These are phyloP conservation scores for Aythya baeri DNA, from an alignment of 2,113 vertebrate genomes.

Conservation along the genomic window DNA sequence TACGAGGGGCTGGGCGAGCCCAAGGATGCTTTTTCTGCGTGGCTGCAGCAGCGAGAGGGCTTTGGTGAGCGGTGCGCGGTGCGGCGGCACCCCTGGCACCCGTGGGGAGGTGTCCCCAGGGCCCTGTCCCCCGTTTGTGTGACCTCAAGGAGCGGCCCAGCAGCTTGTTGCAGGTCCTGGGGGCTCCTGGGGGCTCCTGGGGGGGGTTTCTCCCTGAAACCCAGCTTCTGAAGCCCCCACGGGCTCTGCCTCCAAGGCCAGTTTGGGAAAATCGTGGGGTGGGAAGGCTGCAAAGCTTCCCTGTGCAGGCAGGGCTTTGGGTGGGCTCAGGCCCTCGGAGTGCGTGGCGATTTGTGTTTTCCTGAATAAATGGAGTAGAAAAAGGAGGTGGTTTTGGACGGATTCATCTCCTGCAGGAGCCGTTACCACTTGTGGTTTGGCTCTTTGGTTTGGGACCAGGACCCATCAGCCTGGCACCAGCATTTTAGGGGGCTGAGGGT, in stretches of 20 bases:
- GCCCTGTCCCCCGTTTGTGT: background rate
- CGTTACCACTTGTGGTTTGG: background rate
- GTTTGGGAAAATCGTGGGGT: background rate
- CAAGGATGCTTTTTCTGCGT: background rate
- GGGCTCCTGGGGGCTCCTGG: too few relatives aligned
- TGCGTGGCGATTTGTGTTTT: background rate
- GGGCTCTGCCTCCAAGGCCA: background rate
- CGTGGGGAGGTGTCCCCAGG: background rate
- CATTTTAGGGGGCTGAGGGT: rapidly evolving
- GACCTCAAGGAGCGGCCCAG: rapidly evolving
- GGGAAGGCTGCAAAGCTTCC: too few relatives aligned
- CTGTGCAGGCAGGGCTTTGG: background rate
- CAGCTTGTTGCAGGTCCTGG: background rate
- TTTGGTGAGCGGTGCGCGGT: rapidly evolving
- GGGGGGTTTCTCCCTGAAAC: too few relatives aligned
- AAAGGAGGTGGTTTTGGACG: background rate
- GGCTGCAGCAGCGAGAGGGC: too few relatives aligned
- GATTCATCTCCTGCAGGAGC: background rate
- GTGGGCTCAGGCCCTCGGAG: background rate
- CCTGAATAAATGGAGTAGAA: background rate
- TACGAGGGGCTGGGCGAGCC: background rate
- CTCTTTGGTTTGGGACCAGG: background rate
- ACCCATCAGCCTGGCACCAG: background rate
- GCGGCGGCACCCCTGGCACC: background rate
- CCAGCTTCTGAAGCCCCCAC: background rate